Conservation (phyloP, 2,888 invertebrate genomes). For the Leuctra nigra region DNA sequence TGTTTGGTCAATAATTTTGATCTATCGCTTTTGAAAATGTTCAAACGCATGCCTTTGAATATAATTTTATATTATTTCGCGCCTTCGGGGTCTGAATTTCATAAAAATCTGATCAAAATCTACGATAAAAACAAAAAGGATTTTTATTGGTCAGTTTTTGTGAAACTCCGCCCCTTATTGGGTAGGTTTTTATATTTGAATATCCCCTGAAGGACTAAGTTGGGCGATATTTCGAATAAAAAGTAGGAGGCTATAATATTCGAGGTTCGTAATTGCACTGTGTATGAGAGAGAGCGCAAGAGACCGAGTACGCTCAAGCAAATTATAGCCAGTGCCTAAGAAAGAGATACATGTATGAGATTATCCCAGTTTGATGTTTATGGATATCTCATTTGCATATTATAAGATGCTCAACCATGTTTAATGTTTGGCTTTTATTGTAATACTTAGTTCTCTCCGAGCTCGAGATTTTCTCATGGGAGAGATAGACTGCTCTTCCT, state of each 20-base stretch:
- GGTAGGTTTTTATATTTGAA: slow-evolving; percentile 15
- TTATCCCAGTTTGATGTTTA: slow-evolving; percentile 14
- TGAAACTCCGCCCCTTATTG: slow-evolving; percentile 16
- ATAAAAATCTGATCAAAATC: slow-evolving; percentile 11
- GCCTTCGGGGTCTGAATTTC: slow-evolving; percentile 9
- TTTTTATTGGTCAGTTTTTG: slow-evolving; percentile 13
- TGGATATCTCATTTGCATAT: slow-evolving; percentile 18
- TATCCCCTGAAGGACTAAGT: slow-evolving; percentile 10
- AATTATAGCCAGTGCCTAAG: slow-evolving; percentile 9
- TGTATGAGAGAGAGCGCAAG: slow-evolving; percentile 5
- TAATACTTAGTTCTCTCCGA: no score
- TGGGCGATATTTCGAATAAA: slow-evolving; percentile 18
- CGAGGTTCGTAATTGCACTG: slow-evolving; percentile 9
- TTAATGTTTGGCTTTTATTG: slow-evolving; percentile 17
- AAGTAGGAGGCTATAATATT: slow-evolving; percentile 15
- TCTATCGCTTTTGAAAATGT: slow-evolving; percentile 2
- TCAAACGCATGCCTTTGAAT: slow-evolving; percentile 12
- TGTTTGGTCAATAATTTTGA: slow-evolving; percentile 4
- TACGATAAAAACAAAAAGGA: slow-evolving; percentile 12
- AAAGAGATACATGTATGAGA: slow-evolving; percentile 9
- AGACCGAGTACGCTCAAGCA: no score
- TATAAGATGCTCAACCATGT: slow-evolving; percentile 13
- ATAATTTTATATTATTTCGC: slow-evolving; percentile 15
- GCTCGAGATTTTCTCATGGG: no score
- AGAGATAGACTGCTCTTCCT: no score